Base-by-base conservation (phyloP, 2,113 vertebrate genomes). In the Chloropsis hardwickii region DNA sequence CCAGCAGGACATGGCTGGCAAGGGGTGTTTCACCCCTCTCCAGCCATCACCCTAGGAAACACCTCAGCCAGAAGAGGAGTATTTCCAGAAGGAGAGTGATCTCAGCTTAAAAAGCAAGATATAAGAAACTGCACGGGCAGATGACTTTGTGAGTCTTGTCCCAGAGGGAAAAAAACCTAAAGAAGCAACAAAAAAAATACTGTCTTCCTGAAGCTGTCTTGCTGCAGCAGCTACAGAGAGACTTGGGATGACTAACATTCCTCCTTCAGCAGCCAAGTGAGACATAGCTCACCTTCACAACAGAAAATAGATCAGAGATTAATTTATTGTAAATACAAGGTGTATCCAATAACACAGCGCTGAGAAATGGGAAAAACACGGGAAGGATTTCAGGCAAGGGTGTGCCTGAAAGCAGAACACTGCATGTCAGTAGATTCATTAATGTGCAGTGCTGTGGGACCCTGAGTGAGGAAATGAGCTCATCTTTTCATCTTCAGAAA, bases 111-210 rank as follows among this genome's bases (percentile, higher is more conserved):
- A 66, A 71, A 94, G 17, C 14, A 54, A 8, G 0, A 1, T 2
- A 1, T 23, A 29, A 47, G 35, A 48, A n/a, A 7, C 66, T 5
- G 19, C 7, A 5, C 0, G 4, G n/a, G 3, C 20, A 76, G 48
- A 7, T 8, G 4, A 11, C 20, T 66, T 70, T 3, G 5, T 14
- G 9, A 53, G 25, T 21, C 15, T 18, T 24, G 12, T 54, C 25
- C 58, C 11, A 6, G 31, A 12, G 10, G 23, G 28, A 66, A 50
- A 78, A 81, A 74, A 22, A 1, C 0, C 2, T 8, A 57, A 23
- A 42, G 16, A 64, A 66, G 25, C 9, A 37, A 25, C 11, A 22
- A 40, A 61, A 56, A 60, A 13, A 1, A 0, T 4, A 10, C 18
- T 24, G 13, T 5, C 22, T 53, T 92, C 71, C 50, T 56, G 24